phyloP scores from a whole-genome alignment of 37 sponge, comb jelly and placozoan genomes.

The Mnemiopsis leidyi region DNA sequence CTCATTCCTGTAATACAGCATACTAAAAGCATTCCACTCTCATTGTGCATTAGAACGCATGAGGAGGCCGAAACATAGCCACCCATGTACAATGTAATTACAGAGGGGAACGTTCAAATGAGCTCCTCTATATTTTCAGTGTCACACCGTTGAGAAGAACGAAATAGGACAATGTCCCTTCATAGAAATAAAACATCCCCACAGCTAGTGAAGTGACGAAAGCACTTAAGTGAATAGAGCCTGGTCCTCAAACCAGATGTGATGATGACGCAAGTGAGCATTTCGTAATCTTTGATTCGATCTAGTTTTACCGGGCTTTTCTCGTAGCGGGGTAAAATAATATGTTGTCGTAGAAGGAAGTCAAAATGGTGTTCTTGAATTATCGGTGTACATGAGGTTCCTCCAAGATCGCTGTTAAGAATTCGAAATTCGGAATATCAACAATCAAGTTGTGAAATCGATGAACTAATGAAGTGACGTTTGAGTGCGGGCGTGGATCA shows the following conservation, averaged over 20 bases:
- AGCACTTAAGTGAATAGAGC: background rate
- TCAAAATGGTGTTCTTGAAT: no score
- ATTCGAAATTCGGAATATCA: no score
- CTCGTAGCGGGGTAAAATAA: no score
- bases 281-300: background rate
- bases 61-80: background rate
- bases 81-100: background rate
- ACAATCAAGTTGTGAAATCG: no score
- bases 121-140: background rate
- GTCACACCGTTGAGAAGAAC: no score
- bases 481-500: no score
- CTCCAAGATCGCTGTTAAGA: no score
- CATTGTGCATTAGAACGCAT: constrained; percentile 9
- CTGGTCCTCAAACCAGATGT: background rate
- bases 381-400: no score
- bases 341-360: no score
- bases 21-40: constrained; percentile 67
- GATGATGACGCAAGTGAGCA: background rate
- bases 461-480: no score
- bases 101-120: background rate
- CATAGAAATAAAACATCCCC: background rate
- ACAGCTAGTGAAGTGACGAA: background rate
- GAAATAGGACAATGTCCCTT: background rate
- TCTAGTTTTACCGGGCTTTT: no score
- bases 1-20: background rate